A percentile compares a stretch with the other conserved stretches of the same genome.
Evolutionary conservation across 2,797 vertebrate species (phyloP).

Genomic region (Hyperoplus immaculatus): DNA sequence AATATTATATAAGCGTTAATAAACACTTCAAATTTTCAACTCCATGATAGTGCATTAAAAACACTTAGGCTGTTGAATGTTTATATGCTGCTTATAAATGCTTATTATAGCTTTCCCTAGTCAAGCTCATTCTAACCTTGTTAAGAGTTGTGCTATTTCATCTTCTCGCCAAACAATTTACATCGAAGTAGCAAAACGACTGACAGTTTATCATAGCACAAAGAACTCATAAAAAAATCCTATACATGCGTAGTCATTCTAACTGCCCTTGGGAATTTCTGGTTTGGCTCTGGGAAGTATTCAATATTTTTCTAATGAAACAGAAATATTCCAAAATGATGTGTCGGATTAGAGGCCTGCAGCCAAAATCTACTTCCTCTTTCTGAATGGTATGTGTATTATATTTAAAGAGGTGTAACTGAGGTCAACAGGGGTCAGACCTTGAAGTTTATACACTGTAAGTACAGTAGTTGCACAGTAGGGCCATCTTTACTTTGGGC

Average conservation of each 20-base stretch:
- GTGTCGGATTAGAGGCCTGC: slow-evolving; percentile 27
- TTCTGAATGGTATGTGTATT: slow-evolving; percentile 47
- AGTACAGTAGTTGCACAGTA: slow-evolving; percentile 75
- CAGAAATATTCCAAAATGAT: slow-evolving; percentile 54
- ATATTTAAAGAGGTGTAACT: slow-evolving; percentile 67
- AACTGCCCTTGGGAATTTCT: slow-evolving; percentile 19
- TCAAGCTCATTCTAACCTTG: background rate
- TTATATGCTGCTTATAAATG: background rate
- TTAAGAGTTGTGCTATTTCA: background rate
- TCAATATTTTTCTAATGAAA: slow-evolving; percentile 54
- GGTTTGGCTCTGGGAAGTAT: slow-evolving; percentile 19
- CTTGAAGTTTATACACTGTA: slow-evolving; percentile 56
- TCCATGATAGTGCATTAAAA: background rate
- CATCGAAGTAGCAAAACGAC: background rate
- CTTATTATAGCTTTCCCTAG: background rate
- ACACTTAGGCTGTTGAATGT: background rate
- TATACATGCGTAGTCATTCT: background rate
- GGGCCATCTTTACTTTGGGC: slow-evolving; percentile 79
- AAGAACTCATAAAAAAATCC: slow-evolving; percentile 3
- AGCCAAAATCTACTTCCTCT: slow-evolving; percentile 64
- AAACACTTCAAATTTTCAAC: background rate
- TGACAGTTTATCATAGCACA: background rate
- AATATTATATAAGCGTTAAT: background rate
- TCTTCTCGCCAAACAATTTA: background rate
- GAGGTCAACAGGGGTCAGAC: slow-evolving; percentile 65